Evolutionary conservation across 2,113 vertebrate genomes (phyloP), one percentile per base, ranked within the genome.

Genomic region (Tenrec ecaudatus): DNA sequence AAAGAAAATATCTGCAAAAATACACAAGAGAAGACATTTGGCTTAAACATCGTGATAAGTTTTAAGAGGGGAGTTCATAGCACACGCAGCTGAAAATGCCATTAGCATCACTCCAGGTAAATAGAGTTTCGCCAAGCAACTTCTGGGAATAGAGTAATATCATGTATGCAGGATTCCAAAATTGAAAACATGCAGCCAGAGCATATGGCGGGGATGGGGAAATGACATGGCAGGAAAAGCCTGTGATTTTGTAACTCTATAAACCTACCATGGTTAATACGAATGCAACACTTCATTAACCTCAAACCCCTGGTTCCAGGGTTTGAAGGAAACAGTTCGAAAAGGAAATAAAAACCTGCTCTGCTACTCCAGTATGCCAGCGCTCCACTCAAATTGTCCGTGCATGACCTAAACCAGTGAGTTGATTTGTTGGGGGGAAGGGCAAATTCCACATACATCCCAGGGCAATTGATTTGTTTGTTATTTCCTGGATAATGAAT

Each of bases 251-350:
- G 20, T 86, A 88, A 89, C 33, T 82, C 53, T 40, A 29, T 80
- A 85, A 92, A 33, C 33, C 89, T 91, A 89, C 73, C 71, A 91
- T 6, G 69, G 93, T 69, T 91, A 84, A 79, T 91, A 85, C 91
- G 43, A 95, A 95, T 69, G 25, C 38, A 69, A 82, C 68, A 92
- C 23, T 89, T 93, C 82, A 95, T 91, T 94, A 93, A 93, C 57
- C 82, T 90, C 64, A 88, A 58, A 90, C 58, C 36, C 84, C 57
- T 82, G 43, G 36, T 43, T 82, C 22, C 4, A 78, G 38, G 58
- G 36, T 78, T 76, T 89, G 43, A 95, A 89, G 40, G 20, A 86
- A 73, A 36, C 47, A 92, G 69, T 88, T 82, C 43, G 47, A 91
- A 69, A 77, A 77, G 47, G 29, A 58, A 33, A 71, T n/a, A 29